Conservation (phyloP, 2,113 vertebrate genomes). For the Daubentonia madagascariensis region DNA sequence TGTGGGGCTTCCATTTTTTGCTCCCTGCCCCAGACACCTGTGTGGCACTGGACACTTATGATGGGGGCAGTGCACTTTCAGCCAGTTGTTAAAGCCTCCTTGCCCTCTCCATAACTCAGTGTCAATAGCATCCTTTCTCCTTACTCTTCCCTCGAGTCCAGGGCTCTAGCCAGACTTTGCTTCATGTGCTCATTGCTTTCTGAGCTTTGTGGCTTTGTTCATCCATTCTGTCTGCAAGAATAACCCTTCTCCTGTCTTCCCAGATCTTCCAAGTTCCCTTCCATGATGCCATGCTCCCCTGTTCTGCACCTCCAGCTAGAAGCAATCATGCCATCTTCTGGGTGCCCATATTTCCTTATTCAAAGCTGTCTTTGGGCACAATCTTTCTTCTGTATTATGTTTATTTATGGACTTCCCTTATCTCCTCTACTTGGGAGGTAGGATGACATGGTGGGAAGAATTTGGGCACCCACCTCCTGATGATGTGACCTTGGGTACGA, state of each 20-base stretch:
- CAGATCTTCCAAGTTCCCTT: background rate
- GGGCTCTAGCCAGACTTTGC: background rate
- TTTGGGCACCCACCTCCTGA: background rate
- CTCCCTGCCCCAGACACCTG: background rate
- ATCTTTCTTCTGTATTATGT: background rate
- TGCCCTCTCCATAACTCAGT: background rate
- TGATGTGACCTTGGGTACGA: background rate
- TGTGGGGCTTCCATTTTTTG: background rate
- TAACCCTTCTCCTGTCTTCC: background rate
- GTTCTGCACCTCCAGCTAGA: background rate
- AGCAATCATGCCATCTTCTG: background rate
- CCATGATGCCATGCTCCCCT: no score
- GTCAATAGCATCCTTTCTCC: background rate
- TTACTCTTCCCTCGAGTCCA: background rate
- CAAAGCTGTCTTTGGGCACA: background rate
- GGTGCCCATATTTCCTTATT: background rate
- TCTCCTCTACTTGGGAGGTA: background rate
- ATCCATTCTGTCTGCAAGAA: background rate
- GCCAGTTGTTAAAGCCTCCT: background rate
- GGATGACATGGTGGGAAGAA: background rate
- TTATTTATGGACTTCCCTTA: background rate
- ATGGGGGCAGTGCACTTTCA: fast-evolving
- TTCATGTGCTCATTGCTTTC: background rate
- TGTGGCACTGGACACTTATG: background rate
- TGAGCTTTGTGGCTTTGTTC: background rate